Percentiles rank a stretch among this genome's conserved stretches.
Evolutionary conservation across 2,113 vertebrate species (phyloP).

Genomic region (Hippoglossus stenolepis): DNA sequence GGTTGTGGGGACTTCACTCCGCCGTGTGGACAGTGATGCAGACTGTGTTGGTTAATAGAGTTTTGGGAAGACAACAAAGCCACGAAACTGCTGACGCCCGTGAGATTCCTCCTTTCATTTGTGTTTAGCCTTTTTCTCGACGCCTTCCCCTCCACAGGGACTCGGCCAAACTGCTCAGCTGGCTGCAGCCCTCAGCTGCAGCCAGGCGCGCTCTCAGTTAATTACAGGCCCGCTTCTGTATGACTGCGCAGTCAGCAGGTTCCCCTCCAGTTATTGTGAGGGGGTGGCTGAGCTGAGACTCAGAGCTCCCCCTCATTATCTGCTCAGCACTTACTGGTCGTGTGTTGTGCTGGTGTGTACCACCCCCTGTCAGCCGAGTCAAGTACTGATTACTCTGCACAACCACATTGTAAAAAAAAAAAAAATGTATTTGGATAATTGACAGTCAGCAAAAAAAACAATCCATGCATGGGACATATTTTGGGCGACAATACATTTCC

Average conservation of each 20-base stretch:
- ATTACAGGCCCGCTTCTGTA: conserved; percentile 64
- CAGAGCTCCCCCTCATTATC: conserved; percentile 51
- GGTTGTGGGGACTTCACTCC: conserved; percentile 9
- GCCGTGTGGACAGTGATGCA: conserved; percentile 14
- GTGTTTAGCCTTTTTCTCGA: conserved; percentile 37
- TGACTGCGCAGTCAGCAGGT: conserved; percentile 70
- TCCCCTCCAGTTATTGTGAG: conserved; percentile 40
- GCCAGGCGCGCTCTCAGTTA: conserved; percentile 54
- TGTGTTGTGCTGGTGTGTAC: conserved; percentile 24
- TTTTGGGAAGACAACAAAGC: conserved; percentile 25
- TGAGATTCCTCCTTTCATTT: conserved; percentile 24
- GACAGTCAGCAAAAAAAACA: background rate
- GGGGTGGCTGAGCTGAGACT: conserved; percentile 24
- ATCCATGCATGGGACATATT: background rate
- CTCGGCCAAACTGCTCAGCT: conserved; percentile 44
- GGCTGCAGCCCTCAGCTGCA: conserved; percentile 66
- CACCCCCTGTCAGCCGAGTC: conserved; percentile 36
- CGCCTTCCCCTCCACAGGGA: conserved; percentile 47
- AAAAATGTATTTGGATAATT: conserved; percentile 22
- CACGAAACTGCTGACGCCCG: conserved; percentile 55
- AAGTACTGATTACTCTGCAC: conserved; percentile 28
- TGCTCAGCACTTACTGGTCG: conserved; percentile 26
- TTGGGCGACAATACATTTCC: conserved; percentile 1
- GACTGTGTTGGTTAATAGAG: background rate
- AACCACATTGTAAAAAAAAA: background rate